phyloP scores from a whole-genome alignment of 2,797 vertebrate genomes.

The Nyctibius grandis region DNA sequence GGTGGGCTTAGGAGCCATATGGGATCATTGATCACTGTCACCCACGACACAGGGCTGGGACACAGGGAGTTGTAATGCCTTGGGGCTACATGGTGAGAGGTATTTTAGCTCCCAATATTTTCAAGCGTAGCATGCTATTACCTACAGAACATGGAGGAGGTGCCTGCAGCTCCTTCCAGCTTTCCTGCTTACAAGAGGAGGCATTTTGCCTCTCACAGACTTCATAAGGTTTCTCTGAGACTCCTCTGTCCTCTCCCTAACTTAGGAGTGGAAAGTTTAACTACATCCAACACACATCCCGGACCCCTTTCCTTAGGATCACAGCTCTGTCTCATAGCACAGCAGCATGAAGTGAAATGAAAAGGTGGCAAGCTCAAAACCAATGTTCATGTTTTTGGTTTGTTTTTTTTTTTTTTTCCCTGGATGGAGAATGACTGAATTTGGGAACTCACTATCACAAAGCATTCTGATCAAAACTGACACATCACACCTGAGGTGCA shows the following conservation, averaged over 20 bases:
- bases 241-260: neutral
- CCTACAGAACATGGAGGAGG: neutral
- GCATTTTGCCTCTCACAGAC: neutral
- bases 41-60: neutral
- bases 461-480: neutral
- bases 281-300: neutral
- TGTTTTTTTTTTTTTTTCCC: neutral
- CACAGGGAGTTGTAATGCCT: neutral
- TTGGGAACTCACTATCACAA: neutral
- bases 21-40: neutral
- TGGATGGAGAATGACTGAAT: neutral
- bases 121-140: neutral
- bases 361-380: neutral
- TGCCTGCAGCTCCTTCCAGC: neutral
- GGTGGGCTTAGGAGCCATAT: neutral
- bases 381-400: too few relatives aligned
- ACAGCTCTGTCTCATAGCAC: neutral
- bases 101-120: neutral
- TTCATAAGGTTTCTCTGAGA: neutral
- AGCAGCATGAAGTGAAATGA: neutral
- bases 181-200: neutral
- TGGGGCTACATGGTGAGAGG: neutral
- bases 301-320: neutral
- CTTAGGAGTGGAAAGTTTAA: neutral
- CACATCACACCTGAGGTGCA: neutral